Evolutionary conservation across 2,113 vertebrate species (phyloP).

Genomic region (Albula glossodonta): DNA sequence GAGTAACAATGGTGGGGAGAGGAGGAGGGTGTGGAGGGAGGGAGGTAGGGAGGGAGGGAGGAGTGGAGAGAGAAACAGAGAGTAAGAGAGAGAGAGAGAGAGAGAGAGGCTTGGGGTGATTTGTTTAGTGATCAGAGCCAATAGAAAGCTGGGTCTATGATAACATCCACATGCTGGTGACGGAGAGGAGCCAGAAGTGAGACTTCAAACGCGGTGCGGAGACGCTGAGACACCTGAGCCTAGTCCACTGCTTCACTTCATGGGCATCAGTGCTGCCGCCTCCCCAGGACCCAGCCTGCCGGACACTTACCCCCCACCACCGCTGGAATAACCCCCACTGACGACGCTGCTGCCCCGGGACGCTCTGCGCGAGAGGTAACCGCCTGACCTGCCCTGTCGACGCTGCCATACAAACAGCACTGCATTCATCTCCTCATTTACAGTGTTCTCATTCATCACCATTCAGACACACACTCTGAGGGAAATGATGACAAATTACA

Average conservation of each 20-base stretch:
- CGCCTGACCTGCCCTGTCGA: background rate
- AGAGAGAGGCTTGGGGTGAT: constrained; percentile 58
- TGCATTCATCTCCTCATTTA: background rate
- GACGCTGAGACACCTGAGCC: background rate
- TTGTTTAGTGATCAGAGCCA: constrained; percentile 73
- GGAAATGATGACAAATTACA: background rate
- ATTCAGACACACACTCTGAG: background rate
- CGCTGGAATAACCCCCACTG: constrained; percentile 6
- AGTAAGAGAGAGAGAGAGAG: constrained; percentile 34
- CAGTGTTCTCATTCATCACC: background rate
- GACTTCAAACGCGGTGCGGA: constrained; percentile 47
- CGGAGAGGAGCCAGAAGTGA: constrained; percentile 60
- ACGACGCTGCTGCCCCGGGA: background rate
- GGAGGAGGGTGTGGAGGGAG: background rate
- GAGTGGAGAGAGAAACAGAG: constrained; percentile 1
- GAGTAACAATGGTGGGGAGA: constrained; percentile 11
- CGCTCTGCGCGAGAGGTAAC: background rate
- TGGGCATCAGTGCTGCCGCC: constrained; percentile 48
- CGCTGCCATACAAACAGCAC: background rate
- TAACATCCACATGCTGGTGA: constrained; percentile 66
- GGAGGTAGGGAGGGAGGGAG: background rate
- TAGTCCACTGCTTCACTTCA: constrained; percentile 11
- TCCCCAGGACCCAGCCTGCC: constrained; percentile 14
- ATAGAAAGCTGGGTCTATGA: constrained; percentile 66
- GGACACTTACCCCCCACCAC: background rate